Conservation (phyloP, 1,140 invertebrate species). For the Drosophila lini region DNA sequence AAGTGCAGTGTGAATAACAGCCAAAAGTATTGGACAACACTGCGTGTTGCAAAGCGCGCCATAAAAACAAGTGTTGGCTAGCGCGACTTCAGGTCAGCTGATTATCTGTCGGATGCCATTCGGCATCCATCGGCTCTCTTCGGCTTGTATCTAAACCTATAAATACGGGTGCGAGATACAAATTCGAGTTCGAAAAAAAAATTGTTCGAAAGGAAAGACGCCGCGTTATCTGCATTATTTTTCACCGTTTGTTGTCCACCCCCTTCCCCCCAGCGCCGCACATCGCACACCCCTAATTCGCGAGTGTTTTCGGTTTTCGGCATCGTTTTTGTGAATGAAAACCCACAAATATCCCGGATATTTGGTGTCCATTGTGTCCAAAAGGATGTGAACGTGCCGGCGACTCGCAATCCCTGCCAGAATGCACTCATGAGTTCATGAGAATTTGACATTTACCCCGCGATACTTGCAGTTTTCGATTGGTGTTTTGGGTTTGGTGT, state of each 20-base stretch:
- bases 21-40: too few relatives aligned
- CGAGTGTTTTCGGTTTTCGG: constrained; percentile 35
- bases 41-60: too few relatives aligned
- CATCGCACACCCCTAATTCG: constrained; percentile 1
- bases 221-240: constrained; percentile 4
- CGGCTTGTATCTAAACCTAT: not conserved
- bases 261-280: not conserved
- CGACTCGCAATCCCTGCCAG: constrained; percentile 15
- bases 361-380: constrained; percentile 3
- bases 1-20: too few relatives aligned
- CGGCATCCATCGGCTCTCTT: not conserved
- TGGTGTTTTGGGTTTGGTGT: constrained; percentile 16
- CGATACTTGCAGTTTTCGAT: constrained; percentile 4
- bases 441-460: constrained; percentile 74
- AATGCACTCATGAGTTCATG: constrained; percentile 62
- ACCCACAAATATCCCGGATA: constrained; percentile 10
- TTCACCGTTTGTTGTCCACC: constrained; percentile 8
- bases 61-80: not conserved
- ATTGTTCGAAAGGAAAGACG: not conserved
- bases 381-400: not conserved
- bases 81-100: not conserved
- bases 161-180: not conserved
- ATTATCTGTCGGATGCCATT: not conserved
- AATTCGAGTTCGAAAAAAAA: not conserved
- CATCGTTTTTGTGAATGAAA: constrained; percentile 46